Evolutionary conservation across 2,888 invertebrate species (phyloP).

Genomic region (Mycalesis mineus): DNA sequence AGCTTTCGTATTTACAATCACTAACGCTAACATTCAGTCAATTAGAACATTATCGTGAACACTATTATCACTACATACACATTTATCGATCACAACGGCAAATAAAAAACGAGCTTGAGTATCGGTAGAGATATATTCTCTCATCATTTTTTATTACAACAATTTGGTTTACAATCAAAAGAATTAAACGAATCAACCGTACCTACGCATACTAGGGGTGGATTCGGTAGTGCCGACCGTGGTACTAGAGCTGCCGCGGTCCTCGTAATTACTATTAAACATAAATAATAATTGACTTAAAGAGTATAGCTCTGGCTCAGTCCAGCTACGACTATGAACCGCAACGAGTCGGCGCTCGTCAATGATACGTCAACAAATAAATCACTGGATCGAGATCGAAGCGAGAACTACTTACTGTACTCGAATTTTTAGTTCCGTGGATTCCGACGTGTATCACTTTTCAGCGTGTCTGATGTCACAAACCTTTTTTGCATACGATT

Average conservation of each 20-base stretch:
- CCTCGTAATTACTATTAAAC: neutral
- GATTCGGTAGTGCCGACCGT: conserved; percentile 3
- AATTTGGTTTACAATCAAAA: conserved; percentile 58
- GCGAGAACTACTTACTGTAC: neutral
- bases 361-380: neutral
- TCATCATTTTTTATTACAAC: conserved; percentile 49
- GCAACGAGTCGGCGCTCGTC: neutral
- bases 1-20: conserved; percentile 75
- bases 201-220: conserved; percentile 53
- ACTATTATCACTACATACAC: conserved; percentile 76
- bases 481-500: too few relatives aligned
- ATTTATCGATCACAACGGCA: conserved; percentile 69
- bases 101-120: conserved; percentile 72
- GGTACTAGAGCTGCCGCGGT: neutral
- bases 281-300: conserved; percentile 1
- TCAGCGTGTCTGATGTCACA: too few relatives aligned
- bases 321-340: neutral
- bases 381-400: conserved; percentile 1
- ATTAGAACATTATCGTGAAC: conserved; percentile 72
- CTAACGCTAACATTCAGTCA: conserved; percentile 74
- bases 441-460: too few relatives aligned
- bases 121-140: conserved; percentile 68
- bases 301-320: neutral
- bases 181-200: conserved; percentile 52
- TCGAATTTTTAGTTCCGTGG: too few relatives aligned